Evolutionary conservation across 1,140 invertebrate species (phyloP).

Genomic region (Eupristina koningsbergeri): DNA sequence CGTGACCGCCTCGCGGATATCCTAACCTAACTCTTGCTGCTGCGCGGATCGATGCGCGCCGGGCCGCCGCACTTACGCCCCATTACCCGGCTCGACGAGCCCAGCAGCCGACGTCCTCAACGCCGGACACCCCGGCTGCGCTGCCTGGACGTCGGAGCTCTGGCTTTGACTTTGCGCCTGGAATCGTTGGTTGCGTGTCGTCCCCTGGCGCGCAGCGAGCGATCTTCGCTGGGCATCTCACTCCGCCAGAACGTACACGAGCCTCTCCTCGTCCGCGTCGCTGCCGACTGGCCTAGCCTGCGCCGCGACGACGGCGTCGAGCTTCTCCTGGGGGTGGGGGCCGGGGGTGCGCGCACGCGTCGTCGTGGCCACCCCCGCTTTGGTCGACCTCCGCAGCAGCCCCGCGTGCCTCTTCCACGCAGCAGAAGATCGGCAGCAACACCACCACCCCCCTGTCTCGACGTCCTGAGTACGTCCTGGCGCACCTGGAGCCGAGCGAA

Average conservation of each 20-base stretch:
- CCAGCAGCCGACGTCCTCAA: neutral
- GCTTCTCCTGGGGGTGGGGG: neutral
- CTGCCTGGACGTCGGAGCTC: neutral
- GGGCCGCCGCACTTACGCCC: conserved; percentile 60
- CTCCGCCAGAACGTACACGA: conserved; percentile 40
- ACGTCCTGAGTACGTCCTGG: too few species aligned
- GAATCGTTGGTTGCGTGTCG: neutral
- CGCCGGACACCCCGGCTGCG: neutral
- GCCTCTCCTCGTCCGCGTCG: conserved; percentile 57
- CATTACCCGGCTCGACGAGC: conserved; percentile 56
- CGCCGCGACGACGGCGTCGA: conserved; percentile 44
- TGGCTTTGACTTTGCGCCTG: neutral
- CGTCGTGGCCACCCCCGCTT: neutral
- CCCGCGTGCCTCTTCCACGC: neutral
- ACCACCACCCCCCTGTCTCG: too few species aligned
- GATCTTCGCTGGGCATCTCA: conserved; percentile 43
- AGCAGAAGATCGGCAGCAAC: neutral
- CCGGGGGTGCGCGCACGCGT: neutral
- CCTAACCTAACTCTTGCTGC: conserved; percentile 29
- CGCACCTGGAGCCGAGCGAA: neutral
- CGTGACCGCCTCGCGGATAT: neutral
- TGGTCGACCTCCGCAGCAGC: neutral
- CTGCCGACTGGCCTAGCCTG: conserved; percentile 61
- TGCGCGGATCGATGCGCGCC: conserved; percentile 66
- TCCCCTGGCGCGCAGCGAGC: conserved; percentile 10